A percentile compares a stretch with the other conserved stretches of the same genome.
phyloP scores from a whole-genome alignment of 1,140 invertebrate genomes.

The Drosophila simulans region DNA sequence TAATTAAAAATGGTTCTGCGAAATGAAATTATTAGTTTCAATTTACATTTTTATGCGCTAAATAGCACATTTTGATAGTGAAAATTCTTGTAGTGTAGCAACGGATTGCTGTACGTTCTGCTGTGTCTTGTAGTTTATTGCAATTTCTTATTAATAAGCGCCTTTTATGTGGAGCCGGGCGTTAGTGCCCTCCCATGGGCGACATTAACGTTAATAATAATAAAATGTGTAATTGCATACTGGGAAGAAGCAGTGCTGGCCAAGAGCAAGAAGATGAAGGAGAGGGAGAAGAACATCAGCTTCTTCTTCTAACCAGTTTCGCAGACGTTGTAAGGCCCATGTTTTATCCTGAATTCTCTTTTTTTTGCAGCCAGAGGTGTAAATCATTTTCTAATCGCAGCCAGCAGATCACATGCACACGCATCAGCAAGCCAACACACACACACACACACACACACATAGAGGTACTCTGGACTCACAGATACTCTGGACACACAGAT shows the following conservation, averaged over 20 bases:
- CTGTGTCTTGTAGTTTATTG: conserved; percentile 57
- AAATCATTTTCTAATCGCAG: conserved; percentile 76
- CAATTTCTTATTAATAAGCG: conserved; percentile 78
- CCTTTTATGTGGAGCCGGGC: conserved; percentile 67
- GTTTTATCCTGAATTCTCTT: neutral
- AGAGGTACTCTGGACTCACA: neutral
- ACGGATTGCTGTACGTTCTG: neutral
- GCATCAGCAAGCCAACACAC: conserved; percentile 19
- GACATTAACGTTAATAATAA: conserved; percentile 81
- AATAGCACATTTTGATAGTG: neutral
- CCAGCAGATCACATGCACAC: conserved; percentile 68
- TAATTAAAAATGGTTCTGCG: too few species aligned
- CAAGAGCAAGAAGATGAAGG: conserved; percentile 6
- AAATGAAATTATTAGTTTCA: too few species aligned
- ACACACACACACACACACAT: conserved; percentile 6
- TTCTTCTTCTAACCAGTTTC: conserved; percentile 32
- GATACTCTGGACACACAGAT: neutral
- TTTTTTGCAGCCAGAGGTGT: conserved; percentile 56
- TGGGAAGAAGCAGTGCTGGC: conserved; percentile 25
- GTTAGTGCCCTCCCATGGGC: conserved; percentile 70
- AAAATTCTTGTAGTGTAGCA: conserved; percentile 7
- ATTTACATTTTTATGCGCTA: too few species aligned
- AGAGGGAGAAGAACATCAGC: conserved; percentile 1
- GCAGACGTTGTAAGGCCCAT: conserved; percentile 6
- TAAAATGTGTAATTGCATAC: conserved; percentile 77